A percentile compares a stretch with the other conserved stretches of the same genome.
Evolutionary conservation across 53 echinoderm and acorn worm species (phyloP).

Genomic region (Astropecten irregularis): DNA sequence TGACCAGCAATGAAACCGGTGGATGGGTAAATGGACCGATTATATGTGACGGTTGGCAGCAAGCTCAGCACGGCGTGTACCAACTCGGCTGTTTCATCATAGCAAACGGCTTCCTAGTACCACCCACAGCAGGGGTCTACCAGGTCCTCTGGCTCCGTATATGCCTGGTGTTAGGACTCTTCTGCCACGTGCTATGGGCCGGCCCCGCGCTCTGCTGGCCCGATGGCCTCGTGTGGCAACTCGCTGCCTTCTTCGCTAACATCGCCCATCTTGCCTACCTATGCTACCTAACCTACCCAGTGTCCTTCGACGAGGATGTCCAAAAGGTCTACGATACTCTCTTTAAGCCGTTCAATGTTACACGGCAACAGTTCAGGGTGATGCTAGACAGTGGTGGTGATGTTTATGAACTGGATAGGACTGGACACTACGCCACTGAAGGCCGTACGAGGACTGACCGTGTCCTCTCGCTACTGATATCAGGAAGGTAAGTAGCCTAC

Average conservation of each 20-base stretch:
- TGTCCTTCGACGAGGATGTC: conserved; percentile 84
- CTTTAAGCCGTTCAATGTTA: conserved; percentile 85
- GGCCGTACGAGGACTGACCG: conserved; percentile 70
- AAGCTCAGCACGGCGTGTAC: conserved; percentile 73
- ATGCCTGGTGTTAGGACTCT: conserved; percentile 58
- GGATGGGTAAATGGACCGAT: conserved; percentile 44
- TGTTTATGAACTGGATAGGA: conserved; percentile 87
- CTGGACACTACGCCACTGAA: conserved; percentile 88
- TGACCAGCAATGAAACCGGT: not conserved
- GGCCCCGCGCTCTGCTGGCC: conserved; percentile 88
- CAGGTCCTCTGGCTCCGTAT: conserved; percentile 88
- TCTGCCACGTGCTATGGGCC: conserved; percentile 83
- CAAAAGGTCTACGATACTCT: conserved; percentile 67
- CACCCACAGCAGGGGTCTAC: conserved; percentile 75
- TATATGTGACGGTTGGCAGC: conserved; percentile 32
- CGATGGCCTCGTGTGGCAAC: conserved; percentile 83
- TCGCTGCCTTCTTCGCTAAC: conserved; percentile 69
- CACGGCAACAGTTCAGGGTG: conserved; percentile 76
- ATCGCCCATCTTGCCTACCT: conserved; percentile 73
- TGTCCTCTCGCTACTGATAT: conserved; percentile 75
- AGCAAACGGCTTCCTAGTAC: conserved; percentile 82
- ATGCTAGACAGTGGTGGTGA: conserved; percentile 72
- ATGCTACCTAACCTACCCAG: conserved; percentile 64
- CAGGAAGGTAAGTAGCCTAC: conserved; percentile 75
- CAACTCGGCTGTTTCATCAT: conserved; percentile 86